phyloP scores from a whole-genome alignment of 2,888 invertebrate species.

The Hydropsyche betteni region DNA sequence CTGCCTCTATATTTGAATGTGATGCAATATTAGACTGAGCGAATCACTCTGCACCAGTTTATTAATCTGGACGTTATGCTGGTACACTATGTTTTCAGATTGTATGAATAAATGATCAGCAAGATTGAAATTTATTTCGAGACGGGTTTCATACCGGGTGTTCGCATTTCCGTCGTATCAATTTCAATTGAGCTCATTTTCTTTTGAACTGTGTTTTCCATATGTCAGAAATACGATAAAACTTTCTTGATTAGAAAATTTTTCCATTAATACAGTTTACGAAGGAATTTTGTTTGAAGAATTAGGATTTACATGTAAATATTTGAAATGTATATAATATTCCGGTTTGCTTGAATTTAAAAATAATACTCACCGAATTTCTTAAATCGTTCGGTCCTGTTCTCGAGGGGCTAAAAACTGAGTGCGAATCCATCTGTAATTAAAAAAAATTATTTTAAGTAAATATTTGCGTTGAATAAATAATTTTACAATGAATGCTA shows the following conservation, averaged over 20 bases:
- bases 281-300: too few relatives aligned
- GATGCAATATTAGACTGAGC: slow-evolving; percentile 30
- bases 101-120: not conserved
- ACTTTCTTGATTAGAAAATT: too few relatives aligned
- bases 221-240: too few relatives aligned
- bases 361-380: slow-evolving; percentile 45
- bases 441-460: not conserved
- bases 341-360: not conserved
- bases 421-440: slow-evolving; percentile 44
- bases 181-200: too few relatives aligned
- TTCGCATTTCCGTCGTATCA: too few relatives aligned
- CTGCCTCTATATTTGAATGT: slow-evolving; percentile 31
- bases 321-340: not conserved
- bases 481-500: too few relatives aligned
- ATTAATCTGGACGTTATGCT: slow-evolving; percentile 1
- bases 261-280: too few relatives aligned
- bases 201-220: too few relatives aligned
- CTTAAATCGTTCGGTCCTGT: slow-evolving; percentile 38
- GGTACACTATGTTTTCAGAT: not conserved
- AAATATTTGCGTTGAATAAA: too few relatives aligned
- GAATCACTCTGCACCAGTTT: not conserved
- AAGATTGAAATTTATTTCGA: not conserved
- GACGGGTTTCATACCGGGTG: not conserved
- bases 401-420: slow-evolving; percentile 45
- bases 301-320: not conserved